Conservation (phyloP, 2,888 invertebrate species). For the Hecatera dysodea region DNA sequence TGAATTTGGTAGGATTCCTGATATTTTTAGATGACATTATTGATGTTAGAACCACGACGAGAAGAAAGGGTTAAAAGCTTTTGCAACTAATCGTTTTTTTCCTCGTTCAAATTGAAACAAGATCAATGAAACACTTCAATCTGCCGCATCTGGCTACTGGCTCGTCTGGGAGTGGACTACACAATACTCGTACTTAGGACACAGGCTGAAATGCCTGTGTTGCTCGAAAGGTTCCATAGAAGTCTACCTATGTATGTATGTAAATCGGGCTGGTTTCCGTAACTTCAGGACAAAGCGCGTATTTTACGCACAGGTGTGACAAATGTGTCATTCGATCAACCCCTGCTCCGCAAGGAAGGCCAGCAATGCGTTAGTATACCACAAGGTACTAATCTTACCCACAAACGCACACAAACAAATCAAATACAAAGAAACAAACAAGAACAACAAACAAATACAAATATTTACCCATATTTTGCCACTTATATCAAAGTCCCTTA, state of each 20-base stretch:
- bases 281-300: no score
- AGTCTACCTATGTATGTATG: no score
- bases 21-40: background rate
- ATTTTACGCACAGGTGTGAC: no score
- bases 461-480: background rate
- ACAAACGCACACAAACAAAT: no score
- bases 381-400: no score
- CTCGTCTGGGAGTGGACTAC: constrained; percentile 4
- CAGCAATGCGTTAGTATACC: no score
- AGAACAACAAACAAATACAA: no score
- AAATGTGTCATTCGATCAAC: no score
- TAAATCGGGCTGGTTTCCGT: no score
- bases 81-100: background rate
- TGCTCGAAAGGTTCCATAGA: no score
- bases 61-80: constrained; percentile 2
- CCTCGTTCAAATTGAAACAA: constrained; percentile 17
- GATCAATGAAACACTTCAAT: constrained; percentile 35
- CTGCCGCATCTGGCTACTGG: constrained; percentile 31
- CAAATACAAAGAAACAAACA: no score
- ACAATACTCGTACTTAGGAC: constrained; percentile 5
- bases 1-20: background rate
- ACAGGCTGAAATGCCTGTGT: background rate
- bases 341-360: no score
- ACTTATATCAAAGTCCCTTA: background rate
- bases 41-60: background rate